Evolutionary conservation across 2,888 invertebrate species (phyloP).

Genomic region (Dione vanillae): DNA sequence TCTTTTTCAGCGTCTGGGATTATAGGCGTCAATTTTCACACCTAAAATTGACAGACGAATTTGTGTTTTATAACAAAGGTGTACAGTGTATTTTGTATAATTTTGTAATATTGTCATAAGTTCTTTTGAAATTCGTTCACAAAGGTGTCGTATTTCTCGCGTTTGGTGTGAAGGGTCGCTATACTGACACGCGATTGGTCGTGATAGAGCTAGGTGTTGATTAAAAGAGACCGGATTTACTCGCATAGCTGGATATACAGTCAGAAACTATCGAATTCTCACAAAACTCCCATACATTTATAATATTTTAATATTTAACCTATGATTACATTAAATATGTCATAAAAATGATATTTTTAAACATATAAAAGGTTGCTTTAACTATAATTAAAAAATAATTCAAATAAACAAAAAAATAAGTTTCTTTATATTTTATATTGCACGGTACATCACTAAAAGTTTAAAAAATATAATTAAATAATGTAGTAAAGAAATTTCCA

Average conservation of each 20-base stretch:
- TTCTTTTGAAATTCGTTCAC: constrained; percentile 50
- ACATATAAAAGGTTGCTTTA: too few relatives aligned
- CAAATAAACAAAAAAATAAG: too few relatives aligned
- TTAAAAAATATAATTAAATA: neutral
- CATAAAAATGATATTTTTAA: too few relatives aligned
- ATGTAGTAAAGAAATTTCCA: neutral
- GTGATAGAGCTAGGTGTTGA: constrained; percentile 57
- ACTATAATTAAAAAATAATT: neutral
- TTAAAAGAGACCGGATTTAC: constrained; percentile 56
- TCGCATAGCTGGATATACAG: constrained; percentile 8
- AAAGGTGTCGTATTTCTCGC: constrained; percentile 82
- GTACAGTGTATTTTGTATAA: constrained; percentile 47
- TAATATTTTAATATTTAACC: too few relatives aligned
- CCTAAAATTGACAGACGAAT: constrained; percentile 55
- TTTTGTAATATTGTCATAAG: constrained; percentile 48
- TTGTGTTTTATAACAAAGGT: constrained; percentile 22
- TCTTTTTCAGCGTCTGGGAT: constrained; percentile 39
- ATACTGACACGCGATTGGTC: constrained; percentile 68
- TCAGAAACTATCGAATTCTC: neutral
- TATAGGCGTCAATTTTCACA: constrained; percentile 83
- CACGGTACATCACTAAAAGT: too few relatives aligned
- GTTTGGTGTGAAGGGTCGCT: constrained; percentile 80
- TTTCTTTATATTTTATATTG: too few relatives aligned
- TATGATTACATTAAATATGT: neutral
- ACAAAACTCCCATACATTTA: neutral